Percentiles rank a stretch among this genome's conserved stretches.
Evolutionary conservation across 2,797 vertebrate species (phyloP).

Genomic region (Enteromius paludinosus): DNA sequence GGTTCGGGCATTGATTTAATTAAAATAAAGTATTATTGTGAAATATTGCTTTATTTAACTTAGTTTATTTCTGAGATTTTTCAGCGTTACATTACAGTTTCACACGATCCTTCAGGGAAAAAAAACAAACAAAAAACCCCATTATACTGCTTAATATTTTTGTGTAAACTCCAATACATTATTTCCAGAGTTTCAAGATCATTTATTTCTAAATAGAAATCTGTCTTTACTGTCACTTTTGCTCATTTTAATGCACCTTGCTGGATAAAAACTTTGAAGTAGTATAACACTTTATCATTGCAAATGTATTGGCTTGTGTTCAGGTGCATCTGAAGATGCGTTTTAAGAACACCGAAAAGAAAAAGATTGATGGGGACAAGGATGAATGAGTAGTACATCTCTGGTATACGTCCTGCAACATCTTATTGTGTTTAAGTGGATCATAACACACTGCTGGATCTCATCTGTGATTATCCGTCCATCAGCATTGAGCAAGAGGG

Average conservation of each 20-base stretch:
- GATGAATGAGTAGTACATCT: background rate
- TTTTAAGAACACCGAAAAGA: too few relatives aligned
- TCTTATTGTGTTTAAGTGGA: slow-evolving; percentile 12
- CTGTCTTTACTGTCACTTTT: background rate
- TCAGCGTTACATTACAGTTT: too few relatives aligned
- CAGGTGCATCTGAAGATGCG: too few relatives aligned
- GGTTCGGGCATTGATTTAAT: background rate
- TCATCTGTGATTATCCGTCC: slow-evolving; percentile 23
- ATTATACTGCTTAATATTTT: background rate
- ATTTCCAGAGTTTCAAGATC: background rate
- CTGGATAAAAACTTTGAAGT: background rate
- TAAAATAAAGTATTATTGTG: too few relatives aligned
- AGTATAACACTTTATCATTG: background rate
- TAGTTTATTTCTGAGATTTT: too few relatives aligned
- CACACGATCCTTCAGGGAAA: too few relatives aligned
- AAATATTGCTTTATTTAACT: too few relatives aligned
- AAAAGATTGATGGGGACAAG: too few relatives aligned
- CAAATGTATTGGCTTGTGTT: background rate
- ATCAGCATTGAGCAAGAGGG: slow-evolving; percentile 31
- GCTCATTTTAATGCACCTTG: background rate
- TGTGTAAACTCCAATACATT: background rate
- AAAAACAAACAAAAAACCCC: too few relatives aligned
- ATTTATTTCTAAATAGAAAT: background rate
- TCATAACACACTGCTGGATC: slow-evolving; percentile 5
- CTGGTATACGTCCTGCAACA: background rate